Conservation (phyloP, 2,113 vertebrate genomes). For the Peromyscus polionotus region DNA sequence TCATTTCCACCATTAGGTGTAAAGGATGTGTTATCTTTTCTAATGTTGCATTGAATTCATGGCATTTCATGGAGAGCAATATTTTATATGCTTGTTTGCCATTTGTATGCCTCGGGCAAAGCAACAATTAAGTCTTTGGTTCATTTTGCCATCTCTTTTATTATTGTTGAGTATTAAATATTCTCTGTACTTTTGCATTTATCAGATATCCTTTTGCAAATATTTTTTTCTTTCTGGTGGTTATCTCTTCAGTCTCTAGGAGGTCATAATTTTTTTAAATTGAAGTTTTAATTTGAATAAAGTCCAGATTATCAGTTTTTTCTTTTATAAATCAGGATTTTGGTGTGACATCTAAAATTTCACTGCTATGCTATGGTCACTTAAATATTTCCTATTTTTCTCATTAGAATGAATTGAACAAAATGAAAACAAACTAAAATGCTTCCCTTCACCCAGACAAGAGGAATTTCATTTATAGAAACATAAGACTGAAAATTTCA, state of each 20-base stretch:
- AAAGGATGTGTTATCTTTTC: neutral
- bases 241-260: conserved; percentile 12
- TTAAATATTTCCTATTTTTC: neutral
- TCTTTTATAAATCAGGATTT: neutral
- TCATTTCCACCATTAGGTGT: too few species aligned
- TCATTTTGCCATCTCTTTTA: neutral
- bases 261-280: neutral
- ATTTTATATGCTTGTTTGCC: neutral
- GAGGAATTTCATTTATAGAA: neutral
- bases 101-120: neutral
- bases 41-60: neutral
- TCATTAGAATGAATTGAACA: neutral
- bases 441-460: neutral
- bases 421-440: neutral
- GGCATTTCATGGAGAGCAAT: neutral
- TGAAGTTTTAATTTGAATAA: neutral
- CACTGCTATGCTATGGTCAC: neutral
- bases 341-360: neutral
- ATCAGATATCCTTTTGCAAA: neutral
- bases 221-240: neutral
- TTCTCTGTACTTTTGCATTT: neutral
- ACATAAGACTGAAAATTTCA: neutral
- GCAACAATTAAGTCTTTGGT: neutral
- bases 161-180: neutral
- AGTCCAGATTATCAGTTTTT: neutral